Percentiles rank a stretch among this genome's conserved stretches.
Conservation (phyloP, 2,113 vertebrate species). For the Burhinus bistriatus region DNA sequence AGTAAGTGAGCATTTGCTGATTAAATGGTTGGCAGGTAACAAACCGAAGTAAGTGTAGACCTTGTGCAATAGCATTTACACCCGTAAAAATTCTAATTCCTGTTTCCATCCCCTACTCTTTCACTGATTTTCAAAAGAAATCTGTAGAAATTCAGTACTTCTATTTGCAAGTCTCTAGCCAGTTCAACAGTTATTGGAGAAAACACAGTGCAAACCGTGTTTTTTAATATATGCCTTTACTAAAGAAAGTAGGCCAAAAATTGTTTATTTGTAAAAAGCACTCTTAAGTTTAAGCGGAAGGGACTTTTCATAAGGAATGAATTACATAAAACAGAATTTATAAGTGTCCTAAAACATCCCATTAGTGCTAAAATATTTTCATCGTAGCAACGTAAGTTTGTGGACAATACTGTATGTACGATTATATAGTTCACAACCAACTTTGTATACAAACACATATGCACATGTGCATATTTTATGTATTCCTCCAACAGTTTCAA, state of each 20-base stretch:
- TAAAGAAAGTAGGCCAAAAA: background rate
- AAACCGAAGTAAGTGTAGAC: background rate
- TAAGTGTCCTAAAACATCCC: background rate
- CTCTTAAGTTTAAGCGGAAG: background rate
- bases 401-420: background rate
- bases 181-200: background rate
- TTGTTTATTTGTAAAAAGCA: background rate
- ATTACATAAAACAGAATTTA: background rate
- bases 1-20: background rate
- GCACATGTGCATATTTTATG: background rate
- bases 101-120: background rate
- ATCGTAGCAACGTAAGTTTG: accelerated
- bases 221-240: background rate
- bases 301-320: background rate
- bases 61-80: background rate
- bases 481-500: background rate
- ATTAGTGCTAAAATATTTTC: background rate
- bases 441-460: background rate
- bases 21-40: background rate
- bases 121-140: background rate
- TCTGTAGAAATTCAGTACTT: background rate
- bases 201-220: accelerated
- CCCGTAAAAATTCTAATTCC: background rate
- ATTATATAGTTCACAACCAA: background rate
- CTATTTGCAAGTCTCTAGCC: background rate